Base-by-base conservation (phyloP, 2,113 vertebrate species). In the Henicopernis longicauda region DNA sequence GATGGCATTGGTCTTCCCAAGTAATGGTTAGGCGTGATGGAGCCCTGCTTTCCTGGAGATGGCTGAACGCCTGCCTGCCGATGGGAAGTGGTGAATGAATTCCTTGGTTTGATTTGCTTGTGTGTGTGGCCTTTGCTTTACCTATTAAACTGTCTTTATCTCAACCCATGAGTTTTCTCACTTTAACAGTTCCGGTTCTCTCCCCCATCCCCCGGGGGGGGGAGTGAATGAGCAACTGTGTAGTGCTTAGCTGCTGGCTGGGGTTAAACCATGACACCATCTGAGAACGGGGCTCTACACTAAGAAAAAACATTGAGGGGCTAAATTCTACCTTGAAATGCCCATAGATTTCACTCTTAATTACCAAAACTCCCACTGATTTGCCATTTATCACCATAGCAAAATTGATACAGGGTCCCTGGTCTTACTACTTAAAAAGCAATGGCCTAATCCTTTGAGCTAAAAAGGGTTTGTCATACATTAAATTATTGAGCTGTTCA, bases 11-110 rank as follows among this genome's bases (percentile, higher is more conserved):
- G 23, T 45, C 32, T 29, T 47, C 7, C 34, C 17, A 59, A 45
- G 72, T 21, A n/a, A 27, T 25, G 3, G 3, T 23, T 44, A 34
- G 0, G 4, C 1, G 5, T 52, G 69, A 16, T 44, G 29, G 50
- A 72, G 20, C 29, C 36, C 29, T 17, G 36, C 70, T 42, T 17
- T 42, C 50, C 50, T 55, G 38, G 29, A 11, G 36, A 40, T 29
- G 40, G 50, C 34, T 57, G 63, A 67, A 25, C 34, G 36, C 36
- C 34, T 19, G 18, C n/a, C n/a, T 31, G 62, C 20, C 14, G 20
- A 2, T 6, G 36, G 72, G 34, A 25, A 40, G 29, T 12, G 21
- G 6, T 12, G 54, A 9, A 2, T 20, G 13, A 59, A 13, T 44
- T 44, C 36, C 26, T 15, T 34, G 27, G 0, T 21, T 2, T 6